Percentiles rank a stretch among this genome's conserved stretches.
Evolutionary conservation across 2,888 invertebrate species (phyloP).

Genomic region (Meliscaeva auricollis): DNA sequence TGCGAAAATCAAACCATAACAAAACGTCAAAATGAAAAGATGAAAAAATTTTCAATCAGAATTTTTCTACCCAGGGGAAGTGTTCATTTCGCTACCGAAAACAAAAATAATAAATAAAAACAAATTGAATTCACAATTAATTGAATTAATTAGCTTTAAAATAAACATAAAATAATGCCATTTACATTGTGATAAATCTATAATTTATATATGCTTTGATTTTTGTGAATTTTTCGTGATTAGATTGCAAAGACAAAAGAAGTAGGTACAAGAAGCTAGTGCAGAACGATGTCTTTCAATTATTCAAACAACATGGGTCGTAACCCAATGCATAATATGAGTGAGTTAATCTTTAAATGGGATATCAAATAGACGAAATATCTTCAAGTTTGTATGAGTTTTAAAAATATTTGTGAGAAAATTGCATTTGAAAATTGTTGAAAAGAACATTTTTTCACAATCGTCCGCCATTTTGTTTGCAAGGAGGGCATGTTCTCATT

Average conservation of each 20-base stretch:
- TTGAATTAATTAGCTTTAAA: conserved; percentile 8
- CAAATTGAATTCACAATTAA: conserved; percentile 25
- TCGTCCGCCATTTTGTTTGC: conserved; percentile 63
- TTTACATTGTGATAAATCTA: conserved; percentile 61
- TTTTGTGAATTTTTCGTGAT: conserved; percentile 39
- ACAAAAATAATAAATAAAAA: conserved; percentile 41
- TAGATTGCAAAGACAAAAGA: neutral
- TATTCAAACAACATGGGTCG: conserved; percentile 79
- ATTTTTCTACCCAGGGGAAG: conserved; percentile 52
- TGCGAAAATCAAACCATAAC: neutral
- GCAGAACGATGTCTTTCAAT: conserved; percentile 80
- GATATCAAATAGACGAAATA: neutral
- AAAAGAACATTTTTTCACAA: conserved; percentile 75
- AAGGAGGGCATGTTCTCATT: conserved; percentile 32
- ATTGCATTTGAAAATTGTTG: conserved; percentile 56
- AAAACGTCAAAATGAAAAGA: conserved; percentile 20
- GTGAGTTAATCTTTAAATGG: conserved; percentile 45
- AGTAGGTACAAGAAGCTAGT: neutral
- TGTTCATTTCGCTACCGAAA: conserved; percentile 23
- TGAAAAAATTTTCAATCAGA: conserved; percentile 28
- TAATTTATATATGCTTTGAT: conserved; percentile 27
- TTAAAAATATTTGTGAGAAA: neutral
- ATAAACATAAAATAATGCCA: conserved; percentile 47
- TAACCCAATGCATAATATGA: conserved; percentile 70
- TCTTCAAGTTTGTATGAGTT: conserved; percentile 34